Evolutionary conservation across 2,888 invertebrate species (phyloP), one percentile per base, ranked within the genome.

Genomic region (Cheilosia vernalis): DNA sequence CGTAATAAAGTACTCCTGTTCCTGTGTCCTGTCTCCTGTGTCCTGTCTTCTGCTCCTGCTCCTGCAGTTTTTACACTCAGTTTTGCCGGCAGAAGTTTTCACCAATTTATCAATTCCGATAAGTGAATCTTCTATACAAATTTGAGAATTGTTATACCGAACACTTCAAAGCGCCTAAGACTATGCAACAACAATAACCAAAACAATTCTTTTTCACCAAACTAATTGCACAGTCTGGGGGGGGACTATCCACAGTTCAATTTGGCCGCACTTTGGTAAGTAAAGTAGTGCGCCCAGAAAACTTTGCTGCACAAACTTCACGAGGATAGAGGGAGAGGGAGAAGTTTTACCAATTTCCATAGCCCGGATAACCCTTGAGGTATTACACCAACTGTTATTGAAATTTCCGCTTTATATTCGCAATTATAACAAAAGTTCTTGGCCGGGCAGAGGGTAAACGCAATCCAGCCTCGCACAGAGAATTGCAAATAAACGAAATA

Each of bases 101-200:
- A 30, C 9, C 9, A 30, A 30, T 9, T 9, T 7, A 30, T 30
- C 9, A 30, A 30, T 9, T 27, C 30, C 9, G 9, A 30, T 30
- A 30, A 30, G 9, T 9, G 30, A 9, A 30, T 30, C 30, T 9
- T 30, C 30, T 30, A 30, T 30, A 9, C 30, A 9, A 30, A 9
- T 17, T 17, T 47, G 17, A 53, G 2, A 60, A 76, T 70, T 58
- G 69, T 81, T 81, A 69, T 27, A 76, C 63, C 47, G 17, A 17
- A 47, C 30, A 19, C 24, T 27, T 19, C 15, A 58, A 51, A 64
- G 37, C 55, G 64, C 77, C 81, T 44, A 53, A 15, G 40, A 76
- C 55, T 82, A 82, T 76, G 81, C 81, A 82, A 82, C 76, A 77
- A 64, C 33, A 82, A 77, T 37, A 51, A 51, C 44, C 44, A 7